A percentile compares a stretch with the other conserved stretches of the same genome.
phyloP scores from a whole-genome alignment of 2,888 invertebrate species.

The Philhelius pedissequus region DNA sequence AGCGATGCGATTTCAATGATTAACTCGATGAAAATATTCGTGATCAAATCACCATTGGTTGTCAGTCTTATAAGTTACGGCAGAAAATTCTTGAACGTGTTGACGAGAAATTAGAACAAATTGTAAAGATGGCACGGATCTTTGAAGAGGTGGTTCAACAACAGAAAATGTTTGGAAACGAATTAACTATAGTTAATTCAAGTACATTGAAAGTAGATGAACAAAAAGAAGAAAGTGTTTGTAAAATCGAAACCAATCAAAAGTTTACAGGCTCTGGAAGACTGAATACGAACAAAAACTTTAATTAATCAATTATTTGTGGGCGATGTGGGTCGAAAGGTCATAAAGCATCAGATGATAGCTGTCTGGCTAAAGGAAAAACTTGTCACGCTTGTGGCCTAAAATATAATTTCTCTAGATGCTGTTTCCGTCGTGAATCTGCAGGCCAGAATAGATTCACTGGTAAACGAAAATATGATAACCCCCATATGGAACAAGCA shows the following conservation, averaged over 20 bases:
- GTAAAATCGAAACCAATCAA: background rate
- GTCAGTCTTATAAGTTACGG: background rate
- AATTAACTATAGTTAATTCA: background rate
- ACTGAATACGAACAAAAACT: background rate
- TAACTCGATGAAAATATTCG: background rate
- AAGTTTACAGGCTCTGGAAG: background rate
- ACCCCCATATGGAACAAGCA: background rate
- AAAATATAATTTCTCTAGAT: background rate
- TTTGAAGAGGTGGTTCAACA: background rate
- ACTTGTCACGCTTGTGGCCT: background rate
- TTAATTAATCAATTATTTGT: background rate
- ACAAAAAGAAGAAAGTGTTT: background rate
- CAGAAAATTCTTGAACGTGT: constrained; percentile 7
- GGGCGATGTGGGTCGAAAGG: background rate
- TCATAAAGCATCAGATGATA: background rate
- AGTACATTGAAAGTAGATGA: background rate
- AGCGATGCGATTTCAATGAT: background rate
- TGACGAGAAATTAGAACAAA: background rate
- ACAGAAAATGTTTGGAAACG: background rate
- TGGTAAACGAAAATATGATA: background rate
- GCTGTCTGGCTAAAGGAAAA: background rate
- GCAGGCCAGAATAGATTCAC: background rate
- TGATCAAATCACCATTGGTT: constrained; percentile 1
- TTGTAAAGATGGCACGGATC: background rate
- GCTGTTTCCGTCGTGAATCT: background rate